Conservation (phyloP, 2,888 invertebrate genomes). For the Trilocha varians region DNA sequence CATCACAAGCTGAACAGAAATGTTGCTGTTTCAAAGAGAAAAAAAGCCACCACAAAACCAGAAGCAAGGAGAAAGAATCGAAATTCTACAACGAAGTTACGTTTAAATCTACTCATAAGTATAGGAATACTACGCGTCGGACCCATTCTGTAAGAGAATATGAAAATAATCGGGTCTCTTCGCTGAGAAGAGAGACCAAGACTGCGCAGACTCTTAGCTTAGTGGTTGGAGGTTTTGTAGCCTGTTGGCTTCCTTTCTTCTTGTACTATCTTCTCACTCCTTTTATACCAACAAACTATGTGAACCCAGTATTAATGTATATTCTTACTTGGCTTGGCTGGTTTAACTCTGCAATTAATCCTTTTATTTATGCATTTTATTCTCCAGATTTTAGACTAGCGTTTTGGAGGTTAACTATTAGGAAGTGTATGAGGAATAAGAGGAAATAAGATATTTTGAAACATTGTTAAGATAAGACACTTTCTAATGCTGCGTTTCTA, state of each 20-base stretch:
- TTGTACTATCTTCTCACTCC: slow-evolving; percentile 86
- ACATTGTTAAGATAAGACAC: not conserved
- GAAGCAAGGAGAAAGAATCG: slow-evolving; percentile 46
- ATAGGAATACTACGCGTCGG: slow-evolving; percentile 53
- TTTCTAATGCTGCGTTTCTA: too few species aligned
- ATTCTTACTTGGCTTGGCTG: slow-evolving; percentile 91
- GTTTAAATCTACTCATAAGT: slow-evolving; percentile 58
- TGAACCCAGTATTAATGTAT: slow-evolving; percentile 78
- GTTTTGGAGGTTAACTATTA: slow-evolving; percentile 87
- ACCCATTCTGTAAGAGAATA: slow-evolving; percentile 72
- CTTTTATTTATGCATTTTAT: slow-evolving; percentile 92
- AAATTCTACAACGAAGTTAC: slow-evolving; percentile 53
- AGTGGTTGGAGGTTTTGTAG: slow-evolving; percentile 90
- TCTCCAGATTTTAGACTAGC: slow-evolving; percentile 90
- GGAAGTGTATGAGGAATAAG: slow-evolving; percentile 73
- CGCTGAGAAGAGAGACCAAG: slow-evolving; percentile 85
- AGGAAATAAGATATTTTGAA: slow-evolving; percentile 18
- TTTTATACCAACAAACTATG: slow-evolving; percentile 77
- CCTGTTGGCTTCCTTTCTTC: slow-evolving; percentile 93
- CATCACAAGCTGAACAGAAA: slow-evolving; percentile 48
- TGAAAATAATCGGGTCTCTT: slow-evolving; percentile 77
- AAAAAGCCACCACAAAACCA: slow-evolving; percentile 36
- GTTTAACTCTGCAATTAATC: slow-evolving; percentile 92
- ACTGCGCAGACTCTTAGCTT: slow-evolving; percentile 90
- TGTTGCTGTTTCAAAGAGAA: slow-evolving; percentile 61